Evolutionary conservation across 1,140 invertebrate genomes (phyloP).

Genomic region (Melanaphis sacchari): DNA sequence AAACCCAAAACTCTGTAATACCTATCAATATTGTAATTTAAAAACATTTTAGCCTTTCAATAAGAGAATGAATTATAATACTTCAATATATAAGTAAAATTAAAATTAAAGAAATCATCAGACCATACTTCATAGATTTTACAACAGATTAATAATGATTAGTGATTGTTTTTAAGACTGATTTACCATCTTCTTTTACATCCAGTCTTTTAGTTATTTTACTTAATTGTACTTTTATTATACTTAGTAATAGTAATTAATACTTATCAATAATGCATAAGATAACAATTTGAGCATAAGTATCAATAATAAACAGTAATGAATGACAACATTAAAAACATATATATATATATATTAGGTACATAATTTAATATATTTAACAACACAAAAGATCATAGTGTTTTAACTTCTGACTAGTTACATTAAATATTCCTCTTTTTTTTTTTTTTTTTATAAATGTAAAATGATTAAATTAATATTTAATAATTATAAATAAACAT

Average conservation of each 20-base stretch:
- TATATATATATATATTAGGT: conserved; percentile 20
- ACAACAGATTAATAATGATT: no score
- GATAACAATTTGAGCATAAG: not conserved
- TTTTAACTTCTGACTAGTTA: conserved; percentile 40
- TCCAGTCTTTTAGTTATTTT: no score
- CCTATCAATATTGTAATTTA: no score
- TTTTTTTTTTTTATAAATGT: not conserved
- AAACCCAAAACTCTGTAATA: no score
- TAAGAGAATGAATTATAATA: no score
- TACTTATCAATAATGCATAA: not conserved
- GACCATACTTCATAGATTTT: no score
- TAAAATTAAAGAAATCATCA: no score
- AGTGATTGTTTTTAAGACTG: no score
- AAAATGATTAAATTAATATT: conserved; percentile 30
- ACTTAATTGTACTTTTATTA: no score
- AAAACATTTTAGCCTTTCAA: no score
- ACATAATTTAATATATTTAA: conserved; percentile 38
- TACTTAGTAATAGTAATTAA: not conserved
- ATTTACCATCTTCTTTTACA: no score
- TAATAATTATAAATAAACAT: conserved; percentile 10
- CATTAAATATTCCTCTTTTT: not conserved
- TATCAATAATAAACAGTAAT: not conserved
- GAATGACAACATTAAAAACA: not conserved
- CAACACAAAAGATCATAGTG: conserved; percentile 51
- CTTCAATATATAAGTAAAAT: no score